Percentiles rank a stretch among this genome's conserved stretches.
These are phyloP conservation scores for Platysteira castanea DNA, from an alignment of 2,113 vertebrate species.

Conservation along the genomic window DNA sequence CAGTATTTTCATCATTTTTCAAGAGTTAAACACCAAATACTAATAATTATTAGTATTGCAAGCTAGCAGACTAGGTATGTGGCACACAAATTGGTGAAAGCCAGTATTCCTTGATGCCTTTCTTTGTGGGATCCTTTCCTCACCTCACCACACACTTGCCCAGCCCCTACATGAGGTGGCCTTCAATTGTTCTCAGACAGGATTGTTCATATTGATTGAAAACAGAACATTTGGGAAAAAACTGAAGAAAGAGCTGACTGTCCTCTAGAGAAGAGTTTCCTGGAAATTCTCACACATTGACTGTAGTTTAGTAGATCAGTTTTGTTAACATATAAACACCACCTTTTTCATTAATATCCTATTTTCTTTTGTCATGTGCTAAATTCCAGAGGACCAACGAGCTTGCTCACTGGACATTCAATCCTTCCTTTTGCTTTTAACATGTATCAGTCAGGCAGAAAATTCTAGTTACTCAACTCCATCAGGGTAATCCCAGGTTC, in stretches of 20 bases:
- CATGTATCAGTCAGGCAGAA: background rate
- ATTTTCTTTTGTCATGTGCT: background rate
- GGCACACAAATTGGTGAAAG: background rate
- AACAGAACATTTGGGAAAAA: background rate
- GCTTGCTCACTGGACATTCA: background rate
- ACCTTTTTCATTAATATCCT: background rate
- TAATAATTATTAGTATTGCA: background rate
- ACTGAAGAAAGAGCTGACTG: background rate
- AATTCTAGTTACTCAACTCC: background rate
- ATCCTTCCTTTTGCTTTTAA: background rate
- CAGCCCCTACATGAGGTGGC: background rate
- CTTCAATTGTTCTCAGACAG: background rate
- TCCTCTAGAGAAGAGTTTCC: background rate
- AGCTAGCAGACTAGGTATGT: background rate
- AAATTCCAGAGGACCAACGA: background rate
- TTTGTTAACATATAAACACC: background rate
- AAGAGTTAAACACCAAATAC: background rate
- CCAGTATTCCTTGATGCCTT: background rate
- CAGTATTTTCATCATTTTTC: background rate
- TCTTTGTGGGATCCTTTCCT: background rate
- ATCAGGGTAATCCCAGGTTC: background rate
- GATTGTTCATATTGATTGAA: background rate
- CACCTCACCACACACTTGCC: background rate
- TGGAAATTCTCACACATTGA: background rate
- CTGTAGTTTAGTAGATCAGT: background rate